These are phyloP conservation scores for Drosophila cracens DNA, from an alignment of 2,888 invertebrate genomes.

Conservation along the genomic window DNA sequence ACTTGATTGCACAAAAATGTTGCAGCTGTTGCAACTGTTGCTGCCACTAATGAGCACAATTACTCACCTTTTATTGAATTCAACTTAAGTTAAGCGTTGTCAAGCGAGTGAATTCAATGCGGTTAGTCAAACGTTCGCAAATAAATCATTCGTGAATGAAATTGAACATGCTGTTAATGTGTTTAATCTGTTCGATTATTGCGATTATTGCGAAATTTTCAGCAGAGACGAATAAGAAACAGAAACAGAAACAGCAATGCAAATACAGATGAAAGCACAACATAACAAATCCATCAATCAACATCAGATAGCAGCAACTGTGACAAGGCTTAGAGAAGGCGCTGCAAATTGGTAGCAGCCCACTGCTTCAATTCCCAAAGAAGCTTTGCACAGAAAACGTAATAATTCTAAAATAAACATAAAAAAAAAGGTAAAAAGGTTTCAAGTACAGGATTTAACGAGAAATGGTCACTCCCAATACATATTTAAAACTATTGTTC, in stretches of 20 bases:
- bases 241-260: not conserved
- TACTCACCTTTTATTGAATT: not conserved
- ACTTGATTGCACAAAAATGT: not conserved
- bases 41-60: not conserved
- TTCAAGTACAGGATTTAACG: not conserved
- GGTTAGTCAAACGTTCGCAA: not conserved
- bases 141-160: not conserved
- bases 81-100: not conserved
- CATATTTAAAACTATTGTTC: not conserved
- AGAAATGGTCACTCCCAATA: not conserved
- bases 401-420: not conserved
- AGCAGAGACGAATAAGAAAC: not conserved
- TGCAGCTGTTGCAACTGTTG: not conserved
- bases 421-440: not conserved
- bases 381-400: conserved; percentile 12
- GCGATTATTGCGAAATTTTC: conserved; percentile 27
- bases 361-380: conserved; percentile 21
- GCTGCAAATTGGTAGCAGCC: not conserved
- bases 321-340: conserved; percentile 29
- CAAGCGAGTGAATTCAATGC: not conserved
- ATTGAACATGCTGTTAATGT: conserved; percentile 2
- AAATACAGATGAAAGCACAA: not conserved
- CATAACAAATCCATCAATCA: conserved; percentile 47
- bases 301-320: conserved; percentile 49
- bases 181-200: conserved; percentile 18